A percentile compares a stretch with the other conserved stretches of the same genome.
Conservation (phyloP, 2,888 invertebrate genomes). For the Nudaria mundana region DNA sequence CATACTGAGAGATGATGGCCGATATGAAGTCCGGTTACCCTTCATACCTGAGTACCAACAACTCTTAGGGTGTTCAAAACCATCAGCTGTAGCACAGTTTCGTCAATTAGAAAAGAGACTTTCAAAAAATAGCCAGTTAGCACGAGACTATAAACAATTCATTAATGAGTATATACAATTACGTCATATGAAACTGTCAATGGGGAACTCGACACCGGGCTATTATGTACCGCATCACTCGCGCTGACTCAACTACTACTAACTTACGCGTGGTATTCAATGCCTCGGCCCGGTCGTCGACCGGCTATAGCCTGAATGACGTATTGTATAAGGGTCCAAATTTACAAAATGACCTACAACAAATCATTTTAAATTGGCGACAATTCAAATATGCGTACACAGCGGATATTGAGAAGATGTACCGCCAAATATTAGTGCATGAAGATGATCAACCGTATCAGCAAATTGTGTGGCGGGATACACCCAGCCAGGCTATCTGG, state of each 20-base stretch:
- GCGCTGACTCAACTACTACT: background rate
- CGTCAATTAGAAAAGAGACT: background rate
- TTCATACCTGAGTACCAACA: background rate
- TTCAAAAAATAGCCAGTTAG: background rate
- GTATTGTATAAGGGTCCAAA: too few species aligned
- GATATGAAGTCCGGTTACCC: background rate
- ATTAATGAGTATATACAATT: background rate
- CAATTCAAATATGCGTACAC: background rate
- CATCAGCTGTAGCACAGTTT: background rate
- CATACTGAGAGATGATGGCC: background rate
- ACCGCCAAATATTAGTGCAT: constrained; percentile 1
- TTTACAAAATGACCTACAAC: too few species aligned
- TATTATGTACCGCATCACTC: background rate
- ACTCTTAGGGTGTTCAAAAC: background rate
- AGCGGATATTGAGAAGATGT: constrained; percentile 6
- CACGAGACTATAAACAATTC: background rate
- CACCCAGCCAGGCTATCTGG: too few species aligned
- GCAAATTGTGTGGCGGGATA: constrained; percentile 6
- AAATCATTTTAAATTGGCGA: background rate
- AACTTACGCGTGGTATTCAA: background rate
- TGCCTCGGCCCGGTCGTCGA: background rate
- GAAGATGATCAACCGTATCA: constrained; percentile 1
- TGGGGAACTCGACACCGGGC: background rate
- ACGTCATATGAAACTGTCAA: background rate
- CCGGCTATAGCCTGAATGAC: background rate